These are phyloP conservation scores for Festucalex cinctus DNA, from an alignment of 2,113 vertebrate genomes.

Conservation along the genomic window DNA sequence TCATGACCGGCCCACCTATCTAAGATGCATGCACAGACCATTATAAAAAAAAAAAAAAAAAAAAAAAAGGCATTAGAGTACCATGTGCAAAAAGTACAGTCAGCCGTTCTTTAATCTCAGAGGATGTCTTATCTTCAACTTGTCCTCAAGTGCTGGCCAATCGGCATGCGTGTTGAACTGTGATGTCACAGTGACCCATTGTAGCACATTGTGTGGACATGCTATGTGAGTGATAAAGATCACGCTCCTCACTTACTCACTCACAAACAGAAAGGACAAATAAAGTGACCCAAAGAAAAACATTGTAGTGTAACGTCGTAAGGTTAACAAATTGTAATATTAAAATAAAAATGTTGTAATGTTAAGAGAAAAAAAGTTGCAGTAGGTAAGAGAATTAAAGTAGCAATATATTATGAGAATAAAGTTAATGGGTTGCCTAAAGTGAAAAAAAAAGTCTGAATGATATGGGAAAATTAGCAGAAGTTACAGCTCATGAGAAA, in stretches of 20 bases:
- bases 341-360: background rate
- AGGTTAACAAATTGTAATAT: background rate
- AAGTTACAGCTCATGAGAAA: too few species aligned
- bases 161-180: constrained; percentile 11
- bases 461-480: too few species aligned
- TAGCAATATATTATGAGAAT: too few species aligned
- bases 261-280: background rate
- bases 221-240: constrained; percentile 1
- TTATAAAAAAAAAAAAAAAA: constrained; percentile 45
- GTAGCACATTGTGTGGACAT: background rate
- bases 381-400: background rate
- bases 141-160: constrained; percentile 10
- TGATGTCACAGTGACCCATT: constrained; percentile 21
- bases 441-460: too few species aligned
- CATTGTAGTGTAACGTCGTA: too few species aligned
- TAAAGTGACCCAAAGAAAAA: too few species aligned
- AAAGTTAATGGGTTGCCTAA: too few species aligned
- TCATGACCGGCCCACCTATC: constrained; percentile 53
- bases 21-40: constrained; percentile 46
- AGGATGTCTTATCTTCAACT: constrained; percentile 24
- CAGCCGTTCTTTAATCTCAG: constrained; percentile 46
- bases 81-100: constrained; percentile 17
- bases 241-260: background rate
- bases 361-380: background rate
- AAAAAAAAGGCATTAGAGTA: constrained; percentile 28